Evolutionary conservation across 1,140 invertebrate genomes (phyloP).

Genomic region (Dreissena polymorpha): DNA sequence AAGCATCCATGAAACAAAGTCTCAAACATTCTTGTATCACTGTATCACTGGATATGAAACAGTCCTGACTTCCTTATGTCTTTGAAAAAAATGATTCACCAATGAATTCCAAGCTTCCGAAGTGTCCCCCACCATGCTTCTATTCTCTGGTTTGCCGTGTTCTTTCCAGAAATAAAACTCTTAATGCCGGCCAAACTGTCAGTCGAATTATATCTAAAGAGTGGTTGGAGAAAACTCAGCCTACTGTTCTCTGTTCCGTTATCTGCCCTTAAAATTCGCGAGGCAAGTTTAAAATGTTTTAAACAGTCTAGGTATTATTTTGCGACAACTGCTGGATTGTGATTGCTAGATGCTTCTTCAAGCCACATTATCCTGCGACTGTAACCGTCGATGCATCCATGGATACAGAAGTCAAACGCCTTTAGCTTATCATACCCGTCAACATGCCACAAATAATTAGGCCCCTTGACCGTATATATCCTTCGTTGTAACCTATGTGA

Average conservation of each 20-base stretch:
- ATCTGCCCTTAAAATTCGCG: too few relatives aligned
- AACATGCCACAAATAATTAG: too few relatives aligned
- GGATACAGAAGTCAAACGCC: too few relatives aligned
- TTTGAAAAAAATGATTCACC: constrained; percentile 45
- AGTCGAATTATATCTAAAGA: constrained; percentile 17
- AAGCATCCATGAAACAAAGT: too few relatives aligned
- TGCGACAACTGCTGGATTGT: constrained; percentile 59
- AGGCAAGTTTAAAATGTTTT: too few relatives aligned
- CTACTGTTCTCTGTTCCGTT: constrained; percentile 52
- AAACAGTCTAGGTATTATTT: constrained; percentile 63
- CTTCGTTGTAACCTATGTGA: constrained; percentile 51
- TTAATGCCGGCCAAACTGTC: constrained; percentile 30
- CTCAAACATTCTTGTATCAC: constrained; percentile 19
- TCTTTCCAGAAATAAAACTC: too few relatives aligned
- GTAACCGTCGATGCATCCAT: too few relatives aligned
- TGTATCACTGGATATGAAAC: constrained; percentile 18
- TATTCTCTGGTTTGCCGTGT: too few relatives aligned
- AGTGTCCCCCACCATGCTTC: too few relatives aligned
- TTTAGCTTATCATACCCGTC: too few relatives aligned
- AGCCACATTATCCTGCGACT: too few relatives aligned
- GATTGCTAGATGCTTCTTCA: constrained; percentile 67
- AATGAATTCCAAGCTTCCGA: constrained; percentile 28
- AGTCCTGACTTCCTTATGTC: constrained; percentile 27
- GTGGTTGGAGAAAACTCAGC: constrained; percentile 29
- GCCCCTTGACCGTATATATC: too few relatives aligned